phyloP scores from a whole-genome alignment of 2,888 invertebrate genomes.

The Phengaris arion region DNA sequence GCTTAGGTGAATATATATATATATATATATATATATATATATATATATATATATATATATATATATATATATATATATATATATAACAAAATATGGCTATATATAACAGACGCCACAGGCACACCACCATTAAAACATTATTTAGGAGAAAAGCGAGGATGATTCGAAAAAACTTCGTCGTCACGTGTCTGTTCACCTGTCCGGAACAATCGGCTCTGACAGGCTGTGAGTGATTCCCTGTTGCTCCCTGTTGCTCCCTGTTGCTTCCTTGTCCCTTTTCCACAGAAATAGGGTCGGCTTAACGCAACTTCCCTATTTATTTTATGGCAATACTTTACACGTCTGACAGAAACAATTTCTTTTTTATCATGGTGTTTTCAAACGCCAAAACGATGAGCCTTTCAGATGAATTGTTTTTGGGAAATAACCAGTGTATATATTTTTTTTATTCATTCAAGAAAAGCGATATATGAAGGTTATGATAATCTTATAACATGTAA shows the following conservation, averaged over 20 bases:
- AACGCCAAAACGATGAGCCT: not conserved
- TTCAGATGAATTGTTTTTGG: not conserved
- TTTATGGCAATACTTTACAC: not conserved
- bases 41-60: too few species aligned
- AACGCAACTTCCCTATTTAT: not conserved
- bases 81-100: too few species aligned
- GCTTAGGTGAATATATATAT: too few species aligned
- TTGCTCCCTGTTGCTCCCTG: not conserved
- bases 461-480: too few species aligned
- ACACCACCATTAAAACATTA: not conserved
- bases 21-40: too few species aligned
- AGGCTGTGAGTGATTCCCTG: not conserved
- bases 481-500: too few species aligned
- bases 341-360: conserved; percentile 7
- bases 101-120: not conserved
- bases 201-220: conserved; percentile 12
- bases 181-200: not conserved
- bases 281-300: conserved; percentile 11
- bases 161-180: not conserved
- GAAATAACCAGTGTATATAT: not conserved
- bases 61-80: too few species aligned
- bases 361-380: conserved; percentile 4
- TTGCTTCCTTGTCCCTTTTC: not conserved
- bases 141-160: not conserved
- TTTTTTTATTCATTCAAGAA: too few species aligned